Percentiles rank a stretch among this genome's conserved stretches.
Evolutionary conservation across 2,113 vertebrate species (phyloP).

Genomic region (Danionella cerebrum): DNA sequence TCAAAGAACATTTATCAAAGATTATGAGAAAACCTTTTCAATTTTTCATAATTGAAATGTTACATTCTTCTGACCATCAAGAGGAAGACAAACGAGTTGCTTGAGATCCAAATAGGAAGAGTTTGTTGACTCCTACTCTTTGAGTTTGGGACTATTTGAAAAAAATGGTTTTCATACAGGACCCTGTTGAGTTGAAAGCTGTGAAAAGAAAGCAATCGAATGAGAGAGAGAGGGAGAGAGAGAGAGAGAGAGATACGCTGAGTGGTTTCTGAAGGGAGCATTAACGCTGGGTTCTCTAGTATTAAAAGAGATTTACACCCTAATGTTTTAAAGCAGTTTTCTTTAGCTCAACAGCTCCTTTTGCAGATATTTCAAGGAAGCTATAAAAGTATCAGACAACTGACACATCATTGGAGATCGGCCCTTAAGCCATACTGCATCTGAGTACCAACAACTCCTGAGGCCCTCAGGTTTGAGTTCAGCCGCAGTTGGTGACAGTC

Average conservation of each 20-base stretch:
- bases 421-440: slow-evolving; percentile 9
- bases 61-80: not conserved
- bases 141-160: slow-evolving; percentile 59
- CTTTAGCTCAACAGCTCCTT: slow-evolving; percentile 54
- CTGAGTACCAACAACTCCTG: not conserved
- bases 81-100: slow-evolving; percentile 3
- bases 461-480: not conserved
- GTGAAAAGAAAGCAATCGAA: slow-evolving; percentile 51
- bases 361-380: slow-evolving; percentile 64
- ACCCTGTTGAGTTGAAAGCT: slow-evolving; percentile 47
- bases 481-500: not conserved
- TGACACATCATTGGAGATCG: slow-evolving; percentile 33
- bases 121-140: slow-evolving; percentile 48
- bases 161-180: slow-evolving; percentile 52
- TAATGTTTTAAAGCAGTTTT: slow-evolving; percentile 53
- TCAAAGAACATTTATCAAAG: not conserved
- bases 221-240: slow-evolving; percentile 26
- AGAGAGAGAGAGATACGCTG: slow-evolving; percentile 1
- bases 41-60: slow-evolving; percentile 68
- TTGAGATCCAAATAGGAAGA: not conserved
- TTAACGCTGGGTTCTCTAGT: slow-evolving; percentile 53
- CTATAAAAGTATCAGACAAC: slow-evolving; percentile 61
- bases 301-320: slow-evolving; percentile 69
- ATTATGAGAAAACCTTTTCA: not conserved
- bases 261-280: slow-evolving; percentile 53